Evolutionary conservation across 2,888 invertebrate species (phyloP).

Genomic region (Tipula confusa): DNA sequence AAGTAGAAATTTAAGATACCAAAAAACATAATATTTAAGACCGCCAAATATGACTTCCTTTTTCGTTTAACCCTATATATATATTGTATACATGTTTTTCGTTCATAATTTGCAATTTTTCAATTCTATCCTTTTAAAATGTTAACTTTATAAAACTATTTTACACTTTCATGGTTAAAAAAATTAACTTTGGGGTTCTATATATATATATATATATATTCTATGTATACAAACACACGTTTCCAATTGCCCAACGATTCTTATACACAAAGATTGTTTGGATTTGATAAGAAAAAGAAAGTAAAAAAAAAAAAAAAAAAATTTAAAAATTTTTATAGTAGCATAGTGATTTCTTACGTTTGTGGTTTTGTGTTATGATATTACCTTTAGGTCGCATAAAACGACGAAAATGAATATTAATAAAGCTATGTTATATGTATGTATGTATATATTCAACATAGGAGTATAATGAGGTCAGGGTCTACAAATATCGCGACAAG

Average conservation of each 20-base stretch:
- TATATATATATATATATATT: not conserved
- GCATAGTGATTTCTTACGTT: not conserved
- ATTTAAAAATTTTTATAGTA: not conserved
- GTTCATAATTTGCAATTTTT: not conserved
- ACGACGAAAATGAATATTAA: not conserved
- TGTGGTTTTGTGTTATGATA: not conserved
- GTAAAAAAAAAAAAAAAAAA: no score
- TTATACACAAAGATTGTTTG: not conserved
- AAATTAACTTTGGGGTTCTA: not conserved
- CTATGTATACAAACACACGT: not conserved
- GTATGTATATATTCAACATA: not conserved
- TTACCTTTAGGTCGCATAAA: not conserved
- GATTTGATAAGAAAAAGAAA: not conserved
- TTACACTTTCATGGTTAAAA: not conserved
- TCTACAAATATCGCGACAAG: slow-evolving; percentile 7
- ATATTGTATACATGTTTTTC: not conserved
- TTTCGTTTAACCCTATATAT: not conserved
- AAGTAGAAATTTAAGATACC: not conserved
- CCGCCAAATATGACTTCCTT: not conserved
- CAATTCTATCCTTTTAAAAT: not conserved
- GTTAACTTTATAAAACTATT: not conserved
- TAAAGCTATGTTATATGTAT: not conserved
- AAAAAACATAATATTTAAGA: not conserved
- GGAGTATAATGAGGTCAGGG: slow-evolving; percentile 25
- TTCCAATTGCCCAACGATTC: slow-evolving; percentile 1